Percentiles rank a stretch among this genome's conserved stretches.
These are phyloP conservation scores for Pseudorasbora parva DNA, from an alignment of 2,113 vertebrate genomes.

Conservation along the genomic window DNA sequence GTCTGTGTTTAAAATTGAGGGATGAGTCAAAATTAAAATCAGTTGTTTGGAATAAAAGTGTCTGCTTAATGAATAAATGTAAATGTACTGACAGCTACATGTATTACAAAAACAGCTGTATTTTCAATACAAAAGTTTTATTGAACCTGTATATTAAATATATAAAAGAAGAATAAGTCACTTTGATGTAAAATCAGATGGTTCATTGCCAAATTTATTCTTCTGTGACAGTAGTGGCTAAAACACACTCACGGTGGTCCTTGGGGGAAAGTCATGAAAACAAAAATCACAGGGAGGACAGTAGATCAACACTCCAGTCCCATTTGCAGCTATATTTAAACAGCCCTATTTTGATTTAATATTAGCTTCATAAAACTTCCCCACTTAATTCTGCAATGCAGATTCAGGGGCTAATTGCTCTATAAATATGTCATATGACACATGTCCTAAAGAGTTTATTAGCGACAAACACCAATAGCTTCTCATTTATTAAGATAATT, in stretches of 20 bases:
- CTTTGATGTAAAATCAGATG: background rate
- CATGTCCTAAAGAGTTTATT: conserved; percentile 45
- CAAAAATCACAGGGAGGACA: background rate
- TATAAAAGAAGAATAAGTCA: background rate
- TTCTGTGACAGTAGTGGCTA: background rate
- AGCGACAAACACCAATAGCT: conserved; percentile 47
- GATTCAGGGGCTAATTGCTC: conserved; percentile 44
- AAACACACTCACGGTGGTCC: background rate
- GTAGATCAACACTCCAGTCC: conserved; percentile 2
- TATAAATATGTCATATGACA: conserved; percentile 32
- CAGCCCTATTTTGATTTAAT: background rate
- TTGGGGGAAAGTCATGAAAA: conserved; percentile 18
- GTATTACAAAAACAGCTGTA: background rate
- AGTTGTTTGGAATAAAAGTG: background rate
- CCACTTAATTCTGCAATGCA: background rate
- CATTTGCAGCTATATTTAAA: conserved; percentile 3
- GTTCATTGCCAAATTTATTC: background rate
- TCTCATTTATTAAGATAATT: conserved; percentile 41
- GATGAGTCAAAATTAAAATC: background rate
- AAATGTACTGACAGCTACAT: background rate
- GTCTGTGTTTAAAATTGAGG: background rate
- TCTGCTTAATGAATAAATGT: background rate
- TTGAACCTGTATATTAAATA: background rate
- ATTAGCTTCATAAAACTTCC: background rate
- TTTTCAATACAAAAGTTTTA: no score